Evolutionary conservation across 1,140 invertebrate species (phyloP).

Genomic region (Chrysomallon squamiferum): DNA sequence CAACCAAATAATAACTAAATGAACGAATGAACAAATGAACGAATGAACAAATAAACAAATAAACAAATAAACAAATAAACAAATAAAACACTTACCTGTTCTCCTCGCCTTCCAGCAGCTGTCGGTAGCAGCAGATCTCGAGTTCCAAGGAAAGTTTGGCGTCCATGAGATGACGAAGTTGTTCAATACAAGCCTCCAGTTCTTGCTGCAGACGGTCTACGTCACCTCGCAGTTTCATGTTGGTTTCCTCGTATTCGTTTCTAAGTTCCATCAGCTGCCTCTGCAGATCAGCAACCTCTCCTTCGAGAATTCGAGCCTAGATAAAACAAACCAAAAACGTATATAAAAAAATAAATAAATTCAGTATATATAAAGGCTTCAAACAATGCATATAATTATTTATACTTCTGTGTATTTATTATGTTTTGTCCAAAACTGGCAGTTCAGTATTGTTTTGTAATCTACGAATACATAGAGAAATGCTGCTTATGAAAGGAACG

Average conservation of each 20-base stretch:
- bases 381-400: background rate
- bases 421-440: no score
- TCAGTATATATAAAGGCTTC: background rate
- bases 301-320: conserved; percentile 63
- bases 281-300: conserved; percentile 59
- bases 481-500: no score
- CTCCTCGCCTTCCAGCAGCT: conserved; percentile 62
- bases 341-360: background rate
- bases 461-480: no score
- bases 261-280: conserved; percentile 38
- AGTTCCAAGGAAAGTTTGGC: conserved; percentile 64
- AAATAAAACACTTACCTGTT: conserved; percentile 43
- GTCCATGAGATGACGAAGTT: conserved; percentile 56
- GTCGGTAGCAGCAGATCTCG: conserved; percentile 63
- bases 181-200: conserved; percentile 44
- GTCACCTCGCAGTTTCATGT: conserved; percentile 31
- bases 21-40: no score
- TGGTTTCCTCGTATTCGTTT: conserved; percentile 38
- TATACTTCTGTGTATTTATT: background rate
- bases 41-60: no score
- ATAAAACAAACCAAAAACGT: background rate
- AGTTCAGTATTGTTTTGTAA: no score
- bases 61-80: no score
- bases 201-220: conserved; percentile 23
- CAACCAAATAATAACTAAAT: no score